These are phyloP conservation scores for Cryptoprocta ferox DNA, from an alignment of 2,797 vertebrate species.

Conservation along the genomic window DNA sequence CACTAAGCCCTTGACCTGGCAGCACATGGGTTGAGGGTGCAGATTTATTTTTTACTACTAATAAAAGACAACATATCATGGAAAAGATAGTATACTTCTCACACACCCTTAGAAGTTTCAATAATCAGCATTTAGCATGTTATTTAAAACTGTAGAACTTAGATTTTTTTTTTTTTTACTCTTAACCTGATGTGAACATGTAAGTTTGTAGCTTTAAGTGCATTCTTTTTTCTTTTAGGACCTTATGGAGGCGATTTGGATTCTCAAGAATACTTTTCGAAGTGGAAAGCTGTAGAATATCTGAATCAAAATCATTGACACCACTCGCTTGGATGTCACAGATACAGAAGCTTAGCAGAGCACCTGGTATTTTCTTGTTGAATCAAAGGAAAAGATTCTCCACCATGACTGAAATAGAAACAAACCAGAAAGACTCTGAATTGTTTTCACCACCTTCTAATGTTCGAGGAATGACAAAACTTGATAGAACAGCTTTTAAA, in stretches of 20 bases:
- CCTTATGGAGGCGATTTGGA: conserved; percentile 79
- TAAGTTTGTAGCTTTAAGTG: not conserved
- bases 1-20: not conserved
- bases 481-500: conserved; percentile 93
- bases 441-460: conserved; percentile 88
- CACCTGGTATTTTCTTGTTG: conserved; percentile 64
- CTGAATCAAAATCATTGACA: conserved; percentile 78
- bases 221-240: conserved; percentile 84
- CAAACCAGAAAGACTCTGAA: conserved; percentile 82
- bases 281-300: conserved; percentile 75
- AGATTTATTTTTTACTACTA: not conserved
- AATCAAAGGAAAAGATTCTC: conserved; percentile 73
- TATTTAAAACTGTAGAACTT: conserved; percentile 56
- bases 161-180: not conserved
- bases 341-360: conserved; percentile 69
- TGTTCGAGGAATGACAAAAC: conserved; percentile 94
- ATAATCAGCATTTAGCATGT: conserved; percentile 20
- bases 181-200: conserved; percentile 4
- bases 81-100: not conserved
- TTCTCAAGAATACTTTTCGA: conserved; percentile 83
- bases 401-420: conserved; percentile 79
- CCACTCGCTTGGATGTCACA: conserved; percentile 65
- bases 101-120: not conserved
- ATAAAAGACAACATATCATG: not conserved
- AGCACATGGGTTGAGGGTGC: not conserved